Base-by-base conservation (phyloP, 2,888 invertebrate species). In the Masnerella sp. region DNA sequence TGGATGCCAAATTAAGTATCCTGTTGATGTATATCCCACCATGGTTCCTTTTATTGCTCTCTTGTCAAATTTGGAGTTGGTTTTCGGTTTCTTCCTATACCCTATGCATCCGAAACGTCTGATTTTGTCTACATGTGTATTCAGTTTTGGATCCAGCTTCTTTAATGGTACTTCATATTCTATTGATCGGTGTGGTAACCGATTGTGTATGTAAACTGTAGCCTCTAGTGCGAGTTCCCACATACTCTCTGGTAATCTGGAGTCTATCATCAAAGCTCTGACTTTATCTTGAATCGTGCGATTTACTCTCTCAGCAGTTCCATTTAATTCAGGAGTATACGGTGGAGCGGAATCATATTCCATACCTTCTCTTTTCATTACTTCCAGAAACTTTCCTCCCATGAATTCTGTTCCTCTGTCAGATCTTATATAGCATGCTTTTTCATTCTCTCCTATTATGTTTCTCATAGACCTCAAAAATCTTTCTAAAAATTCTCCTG, bases 1-100 rank as follows among this genome's bases (percentile, higher is more conserved):
- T 11, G 75, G 77, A n/a, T 75, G 40, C 70, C 75, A 76, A 7
- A 71, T 14, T n/a, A 74, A 18, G 42, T 77, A 77, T 7, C 77
- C 77, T 8, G 74, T 71, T 9, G 38, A 8, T 49, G 73, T 64
- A 22, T 71, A 68, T 18, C 36, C 36, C 2, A 36, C 36, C 2
- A 14, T 1, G 14, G 8, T 14, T 2, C 4, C 14, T 36, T 8
- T 36, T 2, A 36, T 36, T 36, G 14, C 4, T 14, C 14, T 14
- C 14, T 11, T 14, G 5, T 2, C 14, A 14, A 36, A 36, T 14
- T 36, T 36, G 4, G 36, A 2, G 11, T 12, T 14, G 2, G 36
- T 36, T 8, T 36, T 36, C 8, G 36, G 36, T 14, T 5, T 36
- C 14, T 14, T 36, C 14, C 2, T 14, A 14, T 36, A 36, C 9